Conservation (phyloP, 37 sponge, comb jelly and placozoan species). For the Crambe crambe region DNA sequence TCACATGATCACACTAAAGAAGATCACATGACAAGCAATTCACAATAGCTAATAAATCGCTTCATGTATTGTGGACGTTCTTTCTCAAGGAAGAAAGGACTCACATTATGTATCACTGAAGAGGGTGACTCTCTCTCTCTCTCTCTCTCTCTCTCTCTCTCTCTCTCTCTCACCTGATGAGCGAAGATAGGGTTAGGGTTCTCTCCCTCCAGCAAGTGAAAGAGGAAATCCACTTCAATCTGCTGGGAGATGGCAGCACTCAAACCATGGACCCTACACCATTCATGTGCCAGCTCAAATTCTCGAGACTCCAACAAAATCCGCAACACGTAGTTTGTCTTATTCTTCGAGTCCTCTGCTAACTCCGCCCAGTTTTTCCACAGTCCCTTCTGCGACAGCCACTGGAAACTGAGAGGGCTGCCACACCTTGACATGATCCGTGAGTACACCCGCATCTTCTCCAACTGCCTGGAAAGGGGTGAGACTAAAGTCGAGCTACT, state of each 20-base stretch:
- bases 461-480: constrained; percentile 24
- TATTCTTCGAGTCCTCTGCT: constrained; percentile 40
- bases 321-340: constrained; percentile 41
- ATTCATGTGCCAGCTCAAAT: constrained; percentile 41
- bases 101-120: no score
- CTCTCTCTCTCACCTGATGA: constrained; percentile 50
- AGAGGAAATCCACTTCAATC: constrained; percentile 60
- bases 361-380: constrained; percentile 59
- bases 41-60: no score
- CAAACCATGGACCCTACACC: constrained; percentile 48
- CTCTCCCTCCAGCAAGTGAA: constrained; percentile 43
- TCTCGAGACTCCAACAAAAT: constrained; percentile 31
- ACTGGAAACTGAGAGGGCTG: background rate
- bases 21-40: background rate
- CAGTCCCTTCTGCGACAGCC: background rate
- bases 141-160: no score
- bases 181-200: constrained; percentile 44
- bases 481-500: constrained; percentile 27
- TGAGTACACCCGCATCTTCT: constrained; percentile 51
- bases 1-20: background rate
- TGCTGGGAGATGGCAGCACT: constrained; percentile 16
- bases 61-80: no score
- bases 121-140: no score
- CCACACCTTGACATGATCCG: constrained; percentile 37
- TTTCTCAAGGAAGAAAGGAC: no score